Evolutionary conservation across 2,113 vertebrate genomes (phyloP), one percentile per base, ranked within the genome.

Genomic region (Semnopithecus entellus): DNA sequence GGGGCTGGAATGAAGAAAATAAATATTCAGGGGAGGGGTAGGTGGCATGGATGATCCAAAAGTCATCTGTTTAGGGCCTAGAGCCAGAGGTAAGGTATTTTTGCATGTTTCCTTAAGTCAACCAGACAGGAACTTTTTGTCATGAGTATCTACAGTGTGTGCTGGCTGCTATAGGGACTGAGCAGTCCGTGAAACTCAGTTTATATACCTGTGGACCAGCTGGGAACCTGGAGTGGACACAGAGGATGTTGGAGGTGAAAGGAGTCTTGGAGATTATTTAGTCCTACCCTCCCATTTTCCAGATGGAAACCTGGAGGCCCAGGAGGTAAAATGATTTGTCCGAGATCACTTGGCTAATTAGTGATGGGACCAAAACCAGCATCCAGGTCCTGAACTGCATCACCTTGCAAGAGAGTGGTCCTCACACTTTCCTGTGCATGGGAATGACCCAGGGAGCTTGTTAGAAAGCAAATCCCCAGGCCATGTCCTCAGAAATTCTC

Each of bases 1-100:
- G 84, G 55, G 73, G 66, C 82, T 94, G 92, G 95, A 91, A 95
- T 96, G 95, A 96, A 96, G 92, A 83, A 97, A 96, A 96, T 73
- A 64, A 80, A 72, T 85, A 79, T 87, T 97, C 52, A 1, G 22
- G 76, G 85, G 57, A n/a, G 22, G 59, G 90, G 45, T 55, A 87
- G 83, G 75, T 86, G 72, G 66, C 30, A 5, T 91, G 72, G 57
- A 55, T 85, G 81, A 97, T 90, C 88, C 94, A 78, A 92, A 96
- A 92, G 57, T 84, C 94, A 90, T 94, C 97, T 96, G 92, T 97
- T 88, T 92, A 93, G 90, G 90, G 92, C 90, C 79, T 92, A 27
- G 88, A 92, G 87, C 72, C 84, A 97, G 92, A 93, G 91, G 55
- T 43, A 92, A 88, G 70, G 92, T 73, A 32, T 81, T 95, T 93